phyloP scores from a whole-genome alignment of 2,113 vertebrate species.

The Syngnathoides biaculeatus region DNA sequence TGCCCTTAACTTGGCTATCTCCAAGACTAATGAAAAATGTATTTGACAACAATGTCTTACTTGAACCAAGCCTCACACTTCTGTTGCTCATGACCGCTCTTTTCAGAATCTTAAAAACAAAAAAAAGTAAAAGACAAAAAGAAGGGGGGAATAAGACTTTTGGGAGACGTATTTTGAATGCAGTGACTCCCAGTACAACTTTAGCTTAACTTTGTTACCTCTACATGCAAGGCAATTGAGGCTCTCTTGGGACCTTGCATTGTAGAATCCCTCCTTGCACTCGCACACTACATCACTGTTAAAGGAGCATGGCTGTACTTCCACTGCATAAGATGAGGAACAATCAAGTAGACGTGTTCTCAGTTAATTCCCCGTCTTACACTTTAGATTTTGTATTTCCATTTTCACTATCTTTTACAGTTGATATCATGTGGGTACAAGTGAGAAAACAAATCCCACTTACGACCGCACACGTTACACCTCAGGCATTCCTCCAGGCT shows the following conservation, averaged over 20 bases:
- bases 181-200: neutral
- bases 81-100: neutral
- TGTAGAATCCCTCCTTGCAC: slow-evolving; percentile 13
- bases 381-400: neutral
- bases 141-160: neutral
- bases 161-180: neutral
- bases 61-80: neutral
- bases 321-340: fast-evolving
- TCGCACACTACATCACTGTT: slow-evolving; percentile 1
- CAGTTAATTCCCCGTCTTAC: neutral
- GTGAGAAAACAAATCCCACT: slow-evolving; percentile 22
- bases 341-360: neutral
- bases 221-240: neutral
- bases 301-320: neutral
- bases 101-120: neutral
- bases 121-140: neutral
- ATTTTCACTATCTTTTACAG: neutral
- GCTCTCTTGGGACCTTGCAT: fast-evolving
- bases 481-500: fast-evolving
- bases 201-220: slow-evolving; percentile 13
- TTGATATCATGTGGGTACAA: neutral
- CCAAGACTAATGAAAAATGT: neutral
- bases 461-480: fast-evolving
- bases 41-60: neutral
- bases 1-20: no score